A percentile compares a stretch with the other conserved stretches of the same genome.
phyloP scores from a whole-genome alignment of 1,140 invertebrate species.

The Drosophila lacteicornis region DNA sequence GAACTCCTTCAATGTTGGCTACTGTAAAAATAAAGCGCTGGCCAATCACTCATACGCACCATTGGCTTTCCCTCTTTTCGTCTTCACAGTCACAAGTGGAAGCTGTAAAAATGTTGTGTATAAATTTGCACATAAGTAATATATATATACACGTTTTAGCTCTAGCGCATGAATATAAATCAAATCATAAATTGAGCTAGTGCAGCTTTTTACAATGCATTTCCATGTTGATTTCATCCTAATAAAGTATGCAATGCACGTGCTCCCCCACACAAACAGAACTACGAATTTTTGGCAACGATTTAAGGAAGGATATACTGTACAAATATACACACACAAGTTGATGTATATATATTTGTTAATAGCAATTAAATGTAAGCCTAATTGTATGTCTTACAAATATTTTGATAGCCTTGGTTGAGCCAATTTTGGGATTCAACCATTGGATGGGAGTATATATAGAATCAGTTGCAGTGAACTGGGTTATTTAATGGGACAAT shows the following conservation, averaged over 20 bases:
- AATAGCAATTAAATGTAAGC: conserved; percentile 16
- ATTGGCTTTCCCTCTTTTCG: conserved; percentile 15
- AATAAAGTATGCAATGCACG: conserved; percentile 34
- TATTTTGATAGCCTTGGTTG: conserved; percentile 21
- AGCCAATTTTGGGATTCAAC: conserved; percentile 20
- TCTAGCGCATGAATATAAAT: conserved; percentile 32
- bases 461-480: conserved; percentile 33
- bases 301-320: conserved; percentile 31
- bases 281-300: conserved; percentile 59
- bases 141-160: conserved; percentile 6
- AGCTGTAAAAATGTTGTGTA: conserved; percentile 32
- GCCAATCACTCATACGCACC: conserved; percentile 62
- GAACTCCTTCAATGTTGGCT: background rate
- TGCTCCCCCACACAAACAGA: conserved; percentile 16
- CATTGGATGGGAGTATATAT: conserved; percentile 7
- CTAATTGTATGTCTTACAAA: conserved; percentile 17
- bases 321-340: conserved; percentile 13
- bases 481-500: conserved; percentile 14
- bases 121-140: conserved; percentile 10
- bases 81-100: conserved; percentile 13
- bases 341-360: conserved; percentile 18
- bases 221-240: conserved; percentile 25
- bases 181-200: conserved; percentile 44
- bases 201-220: conserved; percentile 10
- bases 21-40: conserved; percentile 21